Evolutionary conservation across 2,113 vertebrate species (phyloP).

Genomic region (Rynchops niger): DNA sequence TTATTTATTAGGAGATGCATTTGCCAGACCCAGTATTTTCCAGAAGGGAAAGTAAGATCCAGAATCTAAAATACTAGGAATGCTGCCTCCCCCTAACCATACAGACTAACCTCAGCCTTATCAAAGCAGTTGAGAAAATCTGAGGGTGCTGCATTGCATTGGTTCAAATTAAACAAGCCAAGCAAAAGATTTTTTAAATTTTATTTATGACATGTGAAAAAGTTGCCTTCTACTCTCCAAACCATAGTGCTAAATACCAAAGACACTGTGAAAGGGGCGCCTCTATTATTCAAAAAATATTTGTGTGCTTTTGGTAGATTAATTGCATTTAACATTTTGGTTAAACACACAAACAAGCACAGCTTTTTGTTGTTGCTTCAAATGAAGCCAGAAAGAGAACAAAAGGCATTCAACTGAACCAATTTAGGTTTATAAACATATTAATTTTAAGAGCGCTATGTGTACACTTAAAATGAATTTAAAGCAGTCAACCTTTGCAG

Average conservation of each 20-base stretch:
- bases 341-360: constrained; percentile 69
- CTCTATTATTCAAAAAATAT: constrained; percentile 35
- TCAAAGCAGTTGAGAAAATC: background rate
- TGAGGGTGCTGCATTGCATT: background rate
- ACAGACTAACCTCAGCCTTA: constrained; percentile 14
- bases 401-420: constrained; percentile 71
- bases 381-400: constrained; percentile 66
- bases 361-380: constrained; percentile 70
- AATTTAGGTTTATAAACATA: constrained; percentile 68
- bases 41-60: background rate
- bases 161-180: constrained; percentile 2
- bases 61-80: background rate
- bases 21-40: constrained; percentile 32
- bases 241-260: constrained; percentile 56
- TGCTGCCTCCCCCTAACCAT: background rate
- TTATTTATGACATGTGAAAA: constrained; percentile 61
- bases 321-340: constrained; percentile 54
- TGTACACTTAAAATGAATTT: constrained; percentile 69
- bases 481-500: constrained; percentile 58
- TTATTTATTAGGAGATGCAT: constrained; percentile 41
- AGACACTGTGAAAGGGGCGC: constrained; percentile 15
- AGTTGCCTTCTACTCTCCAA: constrained; percentile 37
- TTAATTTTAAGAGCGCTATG: constrained; percentile 67
- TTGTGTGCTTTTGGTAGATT: constrained; percentile 52
- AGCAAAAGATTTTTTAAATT: background rate